Evolutionary conservation across 2,797 vertebrate species (phyloP).

Genomic region (Amazona finschi): DNA sequence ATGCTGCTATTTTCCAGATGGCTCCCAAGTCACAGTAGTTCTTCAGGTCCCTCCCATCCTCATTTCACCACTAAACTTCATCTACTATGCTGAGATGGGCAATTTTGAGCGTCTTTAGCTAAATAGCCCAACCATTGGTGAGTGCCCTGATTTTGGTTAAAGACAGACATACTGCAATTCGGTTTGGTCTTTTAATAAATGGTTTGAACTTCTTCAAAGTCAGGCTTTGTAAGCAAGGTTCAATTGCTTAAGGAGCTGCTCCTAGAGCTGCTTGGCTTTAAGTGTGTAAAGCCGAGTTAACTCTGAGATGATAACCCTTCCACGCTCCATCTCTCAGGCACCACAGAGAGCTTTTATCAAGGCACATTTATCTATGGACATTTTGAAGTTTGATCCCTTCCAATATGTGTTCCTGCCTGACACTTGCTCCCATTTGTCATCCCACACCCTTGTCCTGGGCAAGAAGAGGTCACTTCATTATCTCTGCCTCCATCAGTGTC

Average conservation of each 20-base stretch:
- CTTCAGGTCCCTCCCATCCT: not conserved
- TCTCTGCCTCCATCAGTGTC: not conserved
- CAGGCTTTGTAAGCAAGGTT: not conserved
- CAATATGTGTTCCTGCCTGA: not conserved
- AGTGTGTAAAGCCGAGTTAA: rapidly evolving
- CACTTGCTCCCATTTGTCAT: not conserved
- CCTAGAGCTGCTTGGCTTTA: not conserved
- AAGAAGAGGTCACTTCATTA: not conserved
- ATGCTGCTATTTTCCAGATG: not conserved
- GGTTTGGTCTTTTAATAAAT: not conserved
- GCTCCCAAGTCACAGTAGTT: not conserved
- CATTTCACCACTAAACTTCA: not conserved
- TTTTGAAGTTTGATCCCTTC: not conserved
- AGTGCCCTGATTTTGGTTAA: not conserved
- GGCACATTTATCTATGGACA: not conserved
- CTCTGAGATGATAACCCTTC: not conserved
- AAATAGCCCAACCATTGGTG: not conserved
- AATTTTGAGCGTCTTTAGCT: not conserved
- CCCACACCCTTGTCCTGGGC: rapidly evolving
- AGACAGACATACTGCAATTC: not conserved
- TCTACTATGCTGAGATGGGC: not conserved
- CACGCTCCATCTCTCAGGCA: not conserved
- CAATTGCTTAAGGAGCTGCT: not conserved
- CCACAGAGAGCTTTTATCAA: not conserved
- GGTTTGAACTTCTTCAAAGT: not conserved